Evolutionary conservation across 2,113 vertebrate genomes (phyloP).

Genomic region (Rhombomys opimus): DNA sequence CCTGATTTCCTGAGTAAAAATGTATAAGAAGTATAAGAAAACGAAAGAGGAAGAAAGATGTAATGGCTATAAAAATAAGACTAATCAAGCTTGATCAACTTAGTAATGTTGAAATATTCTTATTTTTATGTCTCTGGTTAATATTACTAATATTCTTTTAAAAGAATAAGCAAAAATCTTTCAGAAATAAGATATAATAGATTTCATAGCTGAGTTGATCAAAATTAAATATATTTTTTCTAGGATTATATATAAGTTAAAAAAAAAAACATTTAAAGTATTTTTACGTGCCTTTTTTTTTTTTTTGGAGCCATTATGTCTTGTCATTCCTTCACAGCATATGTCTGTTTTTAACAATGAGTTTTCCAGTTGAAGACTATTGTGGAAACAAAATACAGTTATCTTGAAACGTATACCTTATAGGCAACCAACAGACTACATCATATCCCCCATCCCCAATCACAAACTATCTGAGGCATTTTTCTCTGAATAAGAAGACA

Average conservation of each 20-base stretch:
- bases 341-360: constrained; percentile 51
- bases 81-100: constrained; percentile 49
- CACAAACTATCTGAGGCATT: constrained; percentile 89
- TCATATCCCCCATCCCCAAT: constrained; percentile 71
- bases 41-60: constrained; percentile 71
- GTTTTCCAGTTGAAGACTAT: constrained; percentile 75
- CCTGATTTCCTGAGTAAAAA: constrained; percentile 87
- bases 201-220: constrained; percentile 71
- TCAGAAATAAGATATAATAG: constrained; percentile 75
- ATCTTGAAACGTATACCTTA: constrained; percentile 70
- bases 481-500: constrained; percentile 95
- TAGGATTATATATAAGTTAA: constrained; percentile 59
- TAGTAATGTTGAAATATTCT: constrained; percentile 60
- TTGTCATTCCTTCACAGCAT: constrained; percentile 59
- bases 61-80: constrained; percentile 77
- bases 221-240: constrained; percentile 73
- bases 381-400: constrained; percentile 69
- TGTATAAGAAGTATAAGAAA: constrained; percentile 60
- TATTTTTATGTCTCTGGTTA: constrained; percentile 73
- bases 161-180: constrained; percentile 72
- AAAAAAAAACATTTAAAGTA: constrained; percentile 28
- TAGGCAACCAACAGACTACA: neutral
- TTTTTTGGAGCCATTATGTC: constrained; percentile 70
- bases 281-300: constrained; percentile 41
- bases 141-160: constrained; percentile 72